Base-by-base conservation (phyloP, 2,113 vertebrate genomes). In the Blennius ocellaris region DNA sequence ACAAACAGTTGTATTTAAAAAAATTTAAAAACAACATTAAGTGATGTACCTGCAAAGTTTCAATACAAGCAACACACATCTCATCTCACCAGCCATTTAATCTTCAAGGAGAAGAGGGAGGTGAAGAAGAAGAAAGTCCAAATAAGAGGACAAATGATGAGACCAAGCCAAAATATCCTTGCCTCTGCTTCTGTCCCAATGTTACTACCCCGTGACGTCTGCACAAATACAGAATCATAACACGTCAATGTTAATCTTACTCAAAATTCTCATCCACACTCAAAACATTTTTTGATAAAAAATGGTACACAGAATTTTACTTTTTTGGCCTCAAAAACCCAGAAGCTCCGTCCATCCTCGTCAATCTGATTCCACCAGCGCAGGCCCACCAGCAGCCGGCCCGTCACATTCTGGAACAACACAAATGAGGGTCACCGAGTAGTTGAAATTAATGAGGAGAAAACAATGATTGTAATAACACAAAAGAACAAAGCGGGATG, bases 311-410 rank as follows among this genome's bases (percentile, higher is more conserved):
- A 40, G 39, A n/a, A 16, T 52, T 60, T 73, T 85, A 95, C 95
- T 93, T 92, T 96, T 91, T 93, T 95, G 76, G 95, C 94, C 92
- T 96, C 95, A 85, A 96, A 96, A 50, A 97, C 87, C 96, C 95
- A 95, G 71, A 96, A 94, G 76, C 96, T 96, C 78, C 91, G 95
- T 71, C 96, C 95, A 6, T 97, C 96, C 55, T 97, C 95, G 21
- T 96, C 95, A 17, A 96, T 96, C 89, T 96, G 96, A 87, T 97
- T 97, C 95, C 96, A 96, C 95, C 96, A 97, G 8, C 91, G 94
- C 56, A 96, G 93, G 40, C 96, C 96, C 66, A 96, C 96, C 92
- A 97, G 47, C 67, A 96, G 93, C 73, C 95, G 91, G 54, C 95
- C 95, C 0, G 94, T 96, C 59, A 96, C 93, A 2, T 96, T 96